Conservation (phyloP, 2,888 invertebrate genomes). For the Drosophila lacicola region DNA sequence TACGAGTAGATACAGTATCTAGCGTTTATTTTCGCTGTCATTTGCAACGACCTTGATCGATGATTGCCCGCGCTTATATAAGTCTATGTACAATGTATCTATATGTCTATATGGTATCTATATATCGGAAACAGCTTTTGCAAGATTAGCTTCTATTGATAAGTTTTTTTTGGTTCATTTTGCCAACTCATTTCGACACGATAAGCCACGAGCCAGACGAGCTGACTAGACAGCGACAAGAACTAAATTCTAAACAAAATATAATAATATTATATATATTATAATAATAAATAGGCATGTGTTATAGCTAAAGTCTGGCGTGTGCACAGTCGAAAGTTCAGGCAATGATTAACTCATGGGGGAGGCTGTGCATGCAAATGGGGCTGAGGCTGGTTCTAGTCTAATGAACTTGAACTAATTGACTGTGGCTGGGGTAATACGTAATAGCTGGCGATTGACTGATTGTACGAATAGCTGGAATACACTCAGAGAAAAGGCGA, state of each 20-base stretch:
- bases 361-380: constrained; percentile 7
- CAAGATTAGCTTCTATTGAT: constrained; percentile 15
- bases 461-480: not conserved
- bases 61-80: constrained; percentile 53
- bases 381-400: constrained; percentile 11
- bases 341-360: constrained; percentile 40
- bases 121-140: constrained; percentile 8
- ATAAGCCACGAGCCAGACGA: constrained; percentile 54
- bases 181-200: constrained; percentile 25
- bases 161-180: constrained; percentile 5
- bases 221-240: constrained; percentile 54
- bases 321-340: constrained; percentile 63
- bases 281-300: not conserved
- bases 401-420: constrained; percentile 76
- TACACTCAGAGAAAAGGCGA: not conserved
- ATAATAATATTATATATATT: constrained; percentile 6
- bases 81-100: constrained; percentile 13
- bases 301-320: constrained; percentile 36
- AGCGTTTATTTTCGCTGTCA: constrained; percentile 49
- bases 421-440: constrained; percentile 13
- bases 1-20: constrained; percentile 23
- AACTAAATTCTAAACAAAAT: not conserved
- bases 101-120: constrained; percentile 2
- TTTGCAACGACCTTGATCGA: constrained; percentile 60
- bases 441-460: constrained; percentile 8